These are phyloP conservation scores for Eurosta solidaginis DNA, from an alignment of 1,140 invertebrate genomes.

Conservation along the genomic window DNA sequence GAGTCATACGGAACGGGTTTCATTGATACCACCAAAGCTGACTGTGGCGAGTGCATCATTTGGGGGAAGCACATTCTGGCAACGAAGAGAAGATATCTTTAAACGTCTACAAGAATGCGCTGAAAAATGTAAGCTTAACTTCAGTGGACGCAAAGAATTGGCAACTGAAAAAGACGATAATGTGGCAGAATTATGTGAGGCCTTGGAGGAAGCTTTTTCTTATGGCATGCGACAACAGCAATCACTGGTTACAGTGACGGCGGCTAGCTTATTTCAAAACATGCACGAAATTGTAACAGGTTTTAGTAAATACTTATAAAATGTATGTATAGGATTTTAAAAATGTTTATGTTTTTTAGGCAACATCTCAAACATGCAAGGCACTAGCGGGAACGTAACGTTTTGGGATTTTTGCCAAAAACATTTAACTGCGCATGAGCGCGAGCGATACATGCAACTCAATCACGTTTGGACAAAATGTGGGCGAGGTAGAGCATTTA, in stretches of 20 bases:
- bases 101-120: slow-evolving; percentile 63
- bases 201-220: slow-evolving; percentile 68
- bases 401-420: slow-evolving; percentile 69
- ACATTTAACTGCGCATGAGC: slow-evolving; percentile 78
- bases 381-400: slow-evolving; percentile 35
- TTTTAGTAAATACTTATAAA: background rate
- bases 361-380: background rate
- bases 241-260: slow-evolving; percentile 36
- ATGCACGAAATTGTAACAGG: slow-evolving; percentile 55
- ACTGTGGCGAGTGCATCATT: background rate
- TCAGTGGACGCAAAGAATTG: slow-evolving; percentile 77
- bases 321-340: background rate
- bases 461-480: slow-evolving; percentile 77
- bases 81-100: slow-evolving; percentile 53
- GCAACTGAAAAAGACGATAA: slow-evolving; percentile 77
- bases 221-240: slow-evolving; percentile 65
- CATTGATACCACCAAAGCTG: background rate
- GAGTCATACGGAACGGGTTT: background rate
- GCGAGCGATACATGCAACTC: slow-evolving; percentile 74
- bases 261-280: slow-evolving; percentile 49
- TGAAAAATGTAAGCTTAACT: slow-evolving; percentile 74
- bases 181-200: slow-evolving; percentile 65
- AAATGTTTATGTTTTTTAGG: background rate
- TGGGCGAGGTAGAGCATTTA: slow-evolving; percentile 79
- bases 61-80: slow-evolving; percentile 48